Base-by-base conservation (phyloP, 2,797 vertebrate genomes). In the Rhadinocentrus ornatus region DNA sequence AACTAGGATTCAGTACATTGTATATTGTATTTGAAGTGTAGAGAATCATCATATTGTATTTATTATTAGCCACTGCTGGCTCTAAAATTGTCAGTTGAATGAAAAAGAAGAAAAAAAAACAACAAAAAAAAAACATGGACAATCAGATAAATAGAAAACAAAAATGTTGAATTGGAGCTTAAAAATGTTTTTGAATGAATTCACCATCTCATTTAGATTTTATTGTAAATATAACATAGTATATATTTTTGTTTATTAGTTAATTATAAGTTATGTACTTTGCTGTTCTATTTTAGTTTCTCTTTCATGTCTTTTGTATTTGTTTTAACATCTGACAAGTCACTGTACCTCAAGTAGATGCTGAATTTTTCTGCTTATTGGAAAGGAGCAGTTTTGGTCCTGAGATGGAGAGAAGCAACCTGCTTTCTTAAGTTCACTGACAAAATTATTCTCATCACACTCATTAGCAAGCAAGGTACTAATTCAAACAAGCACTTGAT, bases 151-250 rank as follows among this genome's bases (percentile, higher is more conserved):
- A 86, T 52, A 20, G 53, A 72, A 66, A 65, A 58, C 6, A 73
- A 56, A 67, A 72, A 78, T 90, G 79, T 92, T 93, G 81, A 94
- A 94, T 95, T 77, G 94, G 96, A 96, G 93, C 93, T 95, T 54
- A 54, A 71, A 86, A 91, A 94, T 92, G 89, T 92, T 81, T 88
- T 94, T 94, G 61, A 90, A 90, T 89, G 88, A 94, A 93, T 94
- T 93, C 93, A 94, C 95, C 96, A 96, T 96, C 95, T 97, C 95
- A 94, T 96, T 95, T 95, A 95, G 94, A 92, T 86, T 94, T 96
- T 92, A 95, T 95, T 96, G 96, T 98, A 98, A 96, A 99, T 99
- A 97, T 96, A 96, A 97, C 96, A 97, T 97, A 97, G 96, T 94
- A 96, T 96, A 94, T 98, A 96, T 98, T 98, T 97, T 97, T 97